These are phyloP conservation scores for Drosophila teissieri DNA, from an alignment of 1,140 invertebrate species.

Conservation along the genomic window DNA sequence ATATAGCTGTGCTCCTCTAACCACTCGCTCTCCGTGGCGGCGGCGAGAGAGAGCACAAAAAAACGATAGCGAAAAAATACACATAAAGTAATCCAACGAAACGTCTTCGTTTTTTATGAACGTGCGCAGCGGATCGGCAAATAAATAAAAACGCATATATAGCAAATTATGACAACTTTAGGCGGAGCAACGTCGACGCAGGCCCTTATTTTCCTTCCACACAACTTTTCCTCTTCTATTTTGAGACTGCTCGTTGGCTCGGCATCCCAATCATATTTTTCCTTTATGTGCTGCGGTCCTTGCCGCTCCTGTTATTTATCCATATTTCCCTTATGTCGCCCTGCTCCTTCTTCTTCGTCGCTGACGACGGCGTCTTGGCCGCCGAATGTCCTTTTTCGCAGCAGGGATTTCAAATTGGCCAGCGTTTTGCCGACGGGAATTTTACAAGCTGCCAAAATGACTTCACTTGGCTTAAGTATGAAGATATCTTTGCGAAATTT, in stretches of 20 bases:
- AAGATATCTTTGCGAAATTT: too few species aligned
- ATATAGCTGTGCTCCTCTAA: conserved; percentile 36
- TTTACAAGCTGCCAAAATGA: background rate
- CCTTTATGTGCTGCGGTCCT: conserved; percentile 21
- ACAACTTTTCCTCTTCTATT: background rate
- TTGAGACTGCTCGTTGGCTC: conserved; percentile 53
- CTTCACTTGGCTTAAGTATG: background rate
- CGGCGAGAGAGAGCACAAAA: background rate
- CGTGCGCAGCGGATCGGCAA: conserved; percentile 66
- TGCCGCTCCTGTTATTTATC: conserved; percentile 65
- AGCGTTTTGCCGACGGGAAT: conserved; percentile 58
- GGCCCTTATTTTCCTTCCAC: conserved; percentile 21
- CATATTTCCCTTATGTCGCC: conserved; percentile 65
- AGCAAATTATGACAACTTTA: conserved; percentile 84
- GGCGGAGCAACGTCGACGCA: conserved; percentile 72
- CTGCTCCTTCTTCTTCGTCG: conserved; percentile 11
- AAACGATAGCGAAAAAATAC: conserved; percentile 1
- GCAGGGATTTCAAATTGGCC: conserved; percentile 15
- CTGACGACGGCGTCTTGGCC: background rate
- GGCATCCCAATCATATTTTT: conserved; percentile 69
- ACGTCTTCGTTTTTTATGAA: conserved; percentile 61
- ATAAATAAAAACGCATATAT: conserved; percentile 74
- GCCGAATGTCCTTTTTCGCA: conserved; percentile 51
- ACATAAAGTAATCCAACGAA: conserved; percentile 17
- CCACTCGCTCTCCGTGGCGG: conserved; percentile 1